A percentile compares a stretch with the other conserved stretches of the same genome.
phyloP scores from a whole-genome alignment of 92 coral and sea anemone genomes.

The Epizoanthus illoricatus region DNA sequence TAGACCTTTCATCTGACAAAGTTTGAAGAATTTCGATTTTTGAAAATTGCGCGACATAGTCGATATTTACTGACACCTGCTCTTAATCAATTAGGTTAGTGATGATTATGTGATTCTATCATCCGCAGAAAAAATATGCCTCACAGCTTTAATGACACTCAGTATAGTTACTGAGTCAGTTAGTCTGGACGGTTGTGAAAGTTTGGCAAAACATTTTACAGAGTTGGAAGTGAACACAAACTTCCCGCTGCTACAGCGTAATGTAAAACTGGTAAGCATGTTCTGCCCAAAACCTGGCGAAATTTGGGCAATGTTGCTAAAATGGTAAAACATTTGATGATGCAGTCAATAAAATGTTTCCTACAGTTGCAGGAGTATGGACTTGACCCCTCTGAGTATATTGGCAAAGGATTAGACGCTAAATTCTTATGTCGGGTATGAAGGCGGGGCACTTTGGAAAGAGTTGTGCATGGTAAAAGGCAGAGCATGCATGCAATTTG shows the following conservation, averaged over 20 bases:
- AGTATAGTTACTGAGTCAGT: slow-evolving; percentile 47
- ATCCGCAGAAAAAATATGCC: slow-evolving; percentile 27
- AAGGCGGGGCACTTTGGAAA: slow-evolving; percentile 64
- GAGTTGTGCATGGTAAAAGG: slow-evolving; percentile 56
- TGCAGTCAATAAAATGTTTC: slow-evolving; percentile 54
- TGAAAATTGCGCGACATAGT: too few relatives aligned
- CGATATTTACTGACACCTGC: too few relatives aligned
- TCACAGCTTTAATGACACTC: slow-evolving; percentile 47
- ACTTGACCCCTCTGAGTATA: slow-evolving; percentile 18
- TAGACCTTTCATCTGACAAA: too few relatives aligned
- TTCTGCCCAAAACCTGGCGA: slow-evolving; percentile 24
- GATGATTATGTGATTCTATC: slow-evolving; percentile 46
- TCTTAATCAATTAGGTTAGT: too few relatives aligned
- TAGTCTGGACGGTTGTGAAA: slow-evolving; percentile 58
- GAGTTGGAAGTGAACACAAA: slow-evolving; percentile 60
- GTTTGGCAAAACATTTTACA: slow-evolving; percentile 48
- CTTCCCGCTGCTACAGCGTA: slow-evolving; percentile 47
- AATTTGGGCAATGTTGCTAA: neutral
- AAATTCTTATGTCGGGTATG: slow-evolving; percentile 55
- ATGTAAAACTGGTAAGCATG: slow-evolving; percentile 52
- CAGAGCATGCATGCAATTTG: too few relatives aligned
- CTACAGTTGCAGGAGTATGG: slow-evolving; percentile 50
- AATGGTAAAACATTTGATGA: slow-evolving; percentile 36
- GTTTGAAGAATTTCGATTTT: too few relatives aligned
- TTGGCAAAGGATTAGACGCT: slow-evolving; percentile 51